Conservation (phyloP, 2,888 invertebrate species). For the Tanytarsus gracilentus region DNA sequence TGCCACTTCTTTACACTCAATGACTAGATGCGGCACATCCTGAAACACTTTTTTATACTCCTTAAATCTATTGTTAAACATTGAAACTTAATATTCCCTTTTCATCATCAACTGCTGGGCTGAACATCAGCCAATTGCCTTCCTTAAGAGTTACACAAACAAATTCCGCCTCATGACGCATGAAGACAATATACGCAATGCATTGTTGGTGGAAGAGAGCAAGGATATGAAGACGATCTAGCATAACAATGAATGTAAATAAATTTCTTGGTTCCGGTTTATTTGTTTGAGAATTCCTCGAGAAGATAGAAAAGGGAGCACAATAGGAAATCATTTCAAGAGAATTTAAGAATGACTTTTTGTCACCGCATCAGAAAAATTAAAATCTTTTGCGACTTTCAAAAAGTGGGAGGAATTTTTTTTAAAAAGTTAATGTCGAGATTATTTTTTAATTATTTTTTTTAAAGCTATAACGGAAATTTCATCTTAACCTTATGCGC, state of each 20-base stretch:
- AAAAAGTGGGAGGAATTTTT: no score
- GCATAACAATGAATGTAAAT: conserved; percentile 14
- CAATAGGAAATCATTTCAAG: conserved; percentile 12
- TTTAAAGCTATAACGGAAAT: no score
- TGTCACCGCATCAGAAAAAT: no score
- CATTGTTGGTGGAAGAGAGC: not conserved
- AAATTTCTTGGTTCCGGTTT: conserved; percentile 26
- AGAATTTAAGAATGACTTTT: no score
- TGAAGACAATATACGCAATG: not conserved
- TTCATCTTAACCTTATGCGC: no score
- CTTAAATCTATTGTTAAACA: conserved; percentile 1
- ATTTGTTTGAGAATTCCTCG: conserved; percentile 3
- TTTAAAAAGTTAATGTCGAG: no score
- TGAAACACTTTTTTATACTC: conserved; percentile 5
- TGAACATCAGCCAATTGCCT: no score
- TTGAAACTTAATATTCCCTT: no score
- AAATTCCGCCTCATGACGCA: conserved; percentile 16
- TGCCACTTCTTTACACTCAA: not conserved
- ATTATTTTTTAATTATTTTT: no score
- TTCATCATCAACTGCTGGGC: no score
- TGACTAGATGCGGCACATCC: conserved; percentile 4
- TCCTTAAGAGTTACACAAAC: conserved; percentile 26
- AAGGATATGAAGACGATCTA: conserved; percentile 2
- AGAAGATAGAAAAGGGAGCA: not conserved
- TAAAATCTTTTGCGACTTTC: no score